Evolutionary conservation across 2,888 invertebrate genomes (phyloP), one percentile per base, ranked within the genome.

Genomic region (Tiliacea citrago): DNA sequence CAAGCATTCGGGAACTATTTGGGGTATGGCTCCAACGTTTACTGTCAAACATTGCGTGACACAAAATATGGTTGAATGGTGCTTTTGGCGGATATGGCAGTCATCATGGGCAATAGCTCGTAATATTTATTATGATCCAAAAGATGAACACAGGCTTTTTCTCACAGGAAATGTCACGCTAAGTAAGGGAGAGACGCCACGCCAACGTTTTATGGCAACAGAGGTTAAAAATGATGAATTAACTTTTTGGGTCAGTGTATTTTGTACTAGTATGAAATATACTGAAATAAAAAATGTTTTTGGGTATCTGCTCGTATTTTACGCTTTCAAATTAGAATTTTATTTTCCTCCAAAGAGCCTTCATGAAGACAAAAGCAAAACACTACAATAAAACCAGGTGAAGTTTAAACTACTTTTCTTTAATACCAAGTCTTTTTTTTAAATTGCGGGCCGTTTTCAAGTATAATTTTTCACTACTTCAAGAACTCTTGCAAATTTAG

Each of bases 41-140:
- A 66, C 53, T 73, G 73, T 66, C 65, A 61, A 65, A 63, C 12
- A 53, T 73, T 61, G 82, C 85, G 82, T 85, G 85, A 68, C 74
- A 72, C 72, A 63, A 74, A 72, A 76, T 70, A 72, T 53, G 51
- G 61, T 29, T 69, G 69, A 72, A 69, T 63, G 24, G 72, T 61
- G 49, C 69, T 75, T 77, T 82, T 71, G 58, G 57, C 66, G 82
- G 71, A 72, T 83, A 82, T 42, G 49, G 29, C 57, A 49, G 49
- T 62, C 76, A 73, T 81, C 72, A 53, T 66, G 51, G 68, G 68
- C 66, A 60, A 78, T 78, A 75, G 42, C 65, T 72, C 62, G 66
- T 73, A 82, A 79, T 73, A 73, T 82, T 83, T 70, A 85, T 83
- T 70, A 85, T 62, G 70, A 53, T 61, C 51, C 24, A 47, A 60